These are phyloP conservation scores for Leiothrix lutea DNA, from an alignment of 2,113 vertebrate genomes.

Conservation along the genomic window DNA sequence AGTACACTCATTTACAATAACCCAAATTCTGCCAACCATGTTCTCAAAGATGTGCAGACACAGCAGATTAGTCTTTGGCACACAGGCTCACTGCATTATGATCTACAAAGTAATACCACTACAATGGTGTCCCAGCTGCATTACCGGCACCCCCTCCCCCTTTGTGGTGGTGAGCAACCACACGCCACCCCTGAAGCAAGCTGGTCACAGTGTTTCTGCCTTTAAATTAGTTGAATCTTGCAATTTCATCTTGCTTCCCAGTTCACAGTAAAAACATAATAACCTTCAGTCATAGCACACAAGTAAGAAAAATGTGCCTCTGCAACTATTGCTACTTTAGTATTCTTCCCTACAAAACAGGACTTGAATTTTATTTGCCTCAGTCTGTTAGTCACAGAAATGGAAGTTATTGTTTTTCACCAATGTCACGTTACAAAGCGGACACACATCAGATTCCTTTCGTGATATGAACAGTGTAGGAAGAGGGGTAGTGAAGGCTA, in stretches of 20 bases:
- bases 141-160: neutral
- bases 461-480: neutral
- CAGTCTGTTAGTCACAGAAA: neutral
- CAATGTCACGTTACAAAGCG: neutral
- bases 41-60: neutral
- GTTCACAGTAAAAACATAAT: neutral
- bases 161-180: neutral
- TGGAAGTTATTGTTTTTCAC: neutral
- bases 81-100: neutral
- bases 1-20: neutral
- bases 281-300: neutral
- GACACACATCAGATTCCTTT: neutral
- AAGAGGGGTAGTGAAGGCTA: neutral
- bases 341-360: neutral
- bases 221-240: neutral
- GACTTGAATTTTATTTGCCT: neutral
- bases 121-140: neutral
- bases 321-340: neutral
- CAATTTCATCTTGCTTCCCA: neutral
- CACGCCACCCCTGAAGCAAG: neutral
- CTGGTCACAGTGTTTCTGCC: neutral
- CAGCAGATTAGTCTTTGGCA: neutral
- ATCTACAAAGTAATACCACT: neutral
- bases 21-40: neutral
- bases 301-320: neutral